Evolutionary conservation across 1,140 invertebrate genomes (phyloP).

Genomic region (Pteromalus puparum): DNA sequence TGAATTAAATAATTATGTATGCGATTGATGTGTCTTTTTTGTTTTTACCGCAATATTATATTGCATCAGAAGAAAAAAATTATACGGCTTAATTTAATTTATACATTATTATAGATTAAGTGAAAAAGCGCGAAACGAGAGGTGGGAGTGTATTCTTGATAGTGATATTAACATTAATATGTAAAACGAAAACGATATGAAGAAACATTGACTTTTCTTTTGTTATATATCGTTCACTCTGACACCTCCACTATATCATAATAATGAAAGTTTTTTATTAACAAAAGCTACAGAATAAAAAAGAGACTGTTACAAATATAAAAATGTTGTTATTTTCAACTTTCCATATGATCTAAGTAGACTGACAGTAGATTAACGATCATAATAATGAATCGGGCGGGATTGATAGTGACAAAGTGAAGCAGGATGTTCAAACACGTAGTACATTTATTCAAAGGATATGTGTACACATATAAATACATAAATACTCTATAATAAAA

Average conservation of each 20-base stretch:
- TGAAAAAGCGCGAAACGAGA: neutral
- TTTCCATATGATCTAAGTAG: neutral
- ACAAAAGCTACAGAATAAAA: conserved; percentile 25
- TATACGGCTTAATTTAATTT: conserved; percentile 1
- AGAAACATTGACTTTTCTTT: conserved; percentile 73
- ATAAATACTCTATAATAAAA: conserved; percentile 69
- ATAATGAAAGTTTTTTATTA: conserved; percentile 29
- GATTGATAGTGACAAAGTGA: conserved; percentile 14
- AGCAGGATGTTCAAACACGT: conserved; percentile 61
- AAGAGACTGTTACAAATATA: conserved; percentile 34
- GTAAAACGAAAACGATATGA: conserved; percentile 59
- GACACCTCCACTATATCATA: conserved; percentile 16
- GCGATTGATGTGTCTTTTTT: neutral
- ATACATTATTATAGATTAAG: neutral
- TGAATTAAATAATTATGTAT: neutral
- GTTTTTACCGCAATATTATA: conserved; percentile 11
- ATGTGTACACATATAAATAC: conserved; percentile 70
- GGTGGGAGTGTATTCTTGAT: conserved; percentile 5
- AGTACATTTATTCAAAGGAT: conserved; percentile 70
- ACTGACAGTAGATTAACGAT: neutral
- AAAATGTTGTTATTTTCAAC: conserved; percentile 8
- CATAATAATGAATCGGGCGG: too few species aligned
- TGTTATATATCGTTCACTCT: conserved; percentile 36
- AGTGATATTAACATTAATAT: conserved; percentile 4
- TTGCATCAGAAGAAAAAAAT: neutral